These are phyloP conservation scores for Noctua janthina DNA, from an alignment of 2,888 invertebrate species.

Conservation along the genomic window DNA sequence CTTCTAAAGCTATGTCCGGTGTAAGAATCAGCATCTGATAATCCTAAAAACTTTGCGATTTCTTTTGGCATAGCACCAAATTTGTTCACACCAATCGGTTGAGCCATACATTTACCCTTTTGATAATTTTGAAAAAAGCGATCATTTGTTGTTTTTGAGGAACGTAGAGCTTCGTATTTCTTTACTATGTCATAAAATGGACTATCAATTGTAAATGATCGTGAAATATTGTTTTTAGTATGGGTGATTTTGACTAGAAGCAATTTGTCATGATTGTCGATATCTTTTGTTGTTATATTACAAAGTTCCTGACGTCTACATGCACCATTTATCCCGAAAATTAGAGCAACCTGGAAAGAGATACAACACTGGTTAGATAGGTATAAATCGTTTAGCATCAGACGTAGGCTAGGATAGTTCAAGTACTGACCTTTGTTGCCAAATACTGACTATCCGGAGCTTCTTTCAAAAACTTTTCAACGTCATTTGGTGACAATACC, in stretches of 20 bases:
- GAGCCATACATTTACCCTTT: not conserved
- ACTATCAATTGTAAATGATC: not conserved
- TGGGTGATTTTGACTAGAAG: too few species aligned
- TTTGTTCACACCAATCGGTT: not conserved
- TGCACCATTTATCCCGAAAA: constrained; percentile 26
- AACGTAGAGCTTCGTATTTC: not conserved
- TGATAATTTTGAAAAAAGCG: not conserved
- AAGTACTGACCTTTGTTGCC: constrained; percentile 28
- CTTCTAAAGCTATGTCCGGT: too few species aligned
- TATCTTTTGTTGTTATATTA: constrained; percentile 21
- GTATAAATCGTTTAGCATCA: not conserved
- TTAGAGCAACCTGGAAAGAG: constrained; percentile 30
- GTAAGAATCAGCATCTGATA: too few species aligned
- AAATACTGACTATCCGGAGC: constrained; percentile 27
- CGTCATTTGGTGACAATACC: constrained; percentile 15
- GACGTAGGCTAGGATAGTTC: not conserved
- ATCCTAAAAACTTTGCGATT: not conserved
- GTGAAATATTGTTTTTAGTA: not conserved
- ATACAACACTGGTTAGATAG: not conserved
- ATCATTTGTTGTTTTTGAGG: too few species aligned
- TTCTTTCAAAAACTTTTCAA: constrained; percentile 31
- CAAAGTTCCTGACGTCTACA: constrained; percentile 8
- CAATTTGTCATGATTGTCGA: not conserved
- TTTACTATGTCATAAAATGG: constrained; percentile 3
- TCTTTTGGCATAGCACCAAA: not conserved